Evolutionary conservation across 2,797 vertebrate genomes (phyloP), one percentile per base, ranked within the genome.

Genomic region (Philypnodon macrostomus): DNA sequence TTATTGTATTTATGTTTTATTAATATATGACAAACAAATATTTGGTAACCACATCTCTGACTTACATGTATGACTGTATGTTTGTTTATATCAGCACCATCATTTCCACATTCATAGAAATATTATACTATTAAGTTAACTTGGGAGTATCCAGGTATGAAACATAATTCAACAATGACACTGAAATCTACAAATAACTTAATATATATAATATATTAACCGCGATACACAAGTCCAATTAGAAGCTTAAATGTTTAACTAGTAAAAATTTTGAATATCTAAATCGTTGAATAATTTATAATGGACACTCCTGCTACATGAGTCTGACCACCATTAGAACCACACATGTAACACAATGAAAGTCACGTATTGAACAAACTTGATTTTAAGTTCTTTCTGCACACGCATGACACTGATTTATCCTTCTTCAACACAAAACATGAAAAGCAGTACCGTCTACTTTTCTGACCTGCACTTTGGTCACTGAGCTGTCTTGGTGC

Each of bases 401-500:
- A 45, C 57, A 66, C 53, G 64, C 31, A 55, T 41, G 26, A 59
- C 39, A 46, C 13, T 65, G 38, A 41, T 53, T 47, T n/a, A n/a
- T 17, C 13, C 16, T 24, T 51, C 62, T 16, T 65, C 12, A 50
- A 55, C 65, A 53, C 66, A 53, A 47, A 35, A 65, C 12, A 54
- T 32, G 19, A n/a, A n/a, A n/a, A n/a, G n/a, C n/a, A n/a, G n/a
- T n/a, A n/a, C n/a, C n/a, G n/a, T n/a, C n/a, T n/a, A n/a, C n/a
- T 71, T 72, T 73, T 77, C 70, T 79, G 64, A 76, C 42, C 56
- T 76, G 70, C 80, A 85, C 75, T 86, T 85, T 88, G 85, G 81
- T 72, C 82, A 87, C 81, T 35, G 14, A 49, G 64, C 31, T 35
- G 47, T 30, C 23, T 56, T 35, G 37, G 15, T 50, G 58, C 69